Conservation (phyloP, 1,140 invertebrate species). For the Drosophila pruinosa region DNA sequence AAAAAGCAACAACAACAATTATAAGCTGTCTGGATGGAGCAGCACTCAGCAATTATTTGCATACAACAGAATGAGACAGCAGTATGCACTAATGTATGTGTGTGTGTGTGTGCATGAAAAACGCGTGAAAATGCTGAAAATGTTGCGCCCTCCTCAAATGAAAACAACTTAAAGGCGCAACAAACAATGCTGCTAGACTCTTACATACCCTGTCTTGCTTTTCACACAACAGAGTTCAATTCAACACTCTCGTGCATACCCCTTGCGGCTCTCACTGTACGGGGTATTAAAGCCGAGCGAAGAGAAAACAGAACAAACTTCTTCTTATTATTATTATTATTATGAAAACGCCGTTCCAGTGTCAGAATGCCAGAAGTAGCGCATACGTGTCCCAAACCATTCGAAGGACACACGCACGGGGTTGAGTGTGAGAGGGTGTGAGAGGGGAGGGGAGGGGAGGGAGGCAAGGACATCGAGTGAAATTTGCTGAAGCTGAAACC, state of each 20-base stretch:
- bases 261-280: neutral
- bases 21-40: slow-evolving; percentile 40
- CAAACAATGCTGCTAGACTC: neutral
- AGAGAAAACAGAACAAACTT: slow-evolving; percentile 13
- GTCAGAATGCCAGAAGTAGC: slow-evolving; percentile 50
- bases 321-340: slow-evolving; percentile 57
- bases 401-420: slow-evolving; percentile 2
- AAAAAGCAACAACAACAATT: slow-evolving; percentile 32
- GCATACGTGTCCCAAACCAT: slow-evolving; percentile 23
- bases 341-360: slow-evolving; percentile 53
- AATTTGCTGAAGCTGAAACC: neutral
- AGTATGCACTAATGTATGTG: neutral
- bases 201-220: slow-evolving; percentile 7
- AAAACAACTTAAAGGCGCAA: slow-evolving; percentile 24
- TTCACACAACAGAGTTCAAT: too few relatives aligned
- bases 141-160: slow-evolving; percentile 6
- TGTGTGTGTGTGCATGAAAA: slow-evolving; percentile 20
- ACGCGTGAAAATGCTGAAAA: slow-evolving; percentile 55
- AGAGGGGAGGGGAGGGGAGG: neutral
- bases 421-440: neutral
- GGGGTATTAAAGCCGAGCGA: slow-evolving; percentile 8
- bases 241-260: too few relatives aligned
- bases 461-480: too few relatives aligned
- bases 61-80: slow-evolving; percentile 45
- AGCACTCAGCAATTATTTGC: slow-evolving; percentile 71